These are phyloP conservation scores for Hyppa rectilinea DNA, from an alignment of 2,888 invertebrate species.

Conservation along the genomic window DNA sequence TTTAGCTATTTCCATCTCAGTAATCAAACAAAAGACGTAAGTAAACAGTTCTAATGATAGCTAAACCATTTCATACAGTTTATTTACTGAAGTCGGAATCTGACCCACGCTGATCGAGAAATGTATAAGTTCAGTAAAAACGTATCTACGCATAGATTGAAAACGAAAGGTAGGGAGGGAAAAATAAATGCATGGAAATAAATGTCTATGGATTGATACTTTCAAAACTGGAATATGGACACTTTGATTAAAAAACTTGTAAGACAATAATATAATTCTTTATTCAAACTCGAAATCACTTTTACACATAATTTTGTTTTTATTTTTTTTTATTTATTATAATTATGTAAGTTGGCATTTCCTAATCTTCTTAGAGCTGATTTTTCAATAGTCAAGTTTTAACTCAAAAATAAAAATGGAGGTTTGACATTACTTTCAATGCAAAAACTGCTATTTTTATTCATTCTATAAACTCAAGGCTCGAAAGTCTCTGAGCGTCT, in stretches of 20 bases:
- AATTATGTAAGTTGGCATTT: too few species aligned
- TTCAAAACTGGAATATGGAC: neutral
- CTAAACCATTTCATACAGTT: conserved; percentile 47
- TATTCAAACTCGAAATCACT: too few species aligned
- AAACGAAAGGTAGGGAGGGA: conserved; percentile 15
- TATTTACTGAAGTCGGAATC: conserved; percentile 51
- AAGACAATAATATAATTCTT: too few species aligned
- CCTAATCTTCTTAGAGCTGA: too few species aligned
- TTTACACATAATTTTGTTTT: too few species aligned
- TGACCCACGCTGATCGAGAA: conserved; percentile 36
- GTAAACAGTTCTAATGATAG: conserved; percentile 55
- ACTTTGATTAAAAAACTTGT: neutral
- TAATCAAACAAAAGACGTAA: conserved; percentile 53
- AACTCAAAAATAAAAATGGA: too few species aligned
- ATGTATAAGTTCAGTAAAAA: conserved; percentile 42
- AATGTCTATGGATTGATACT: neutral
- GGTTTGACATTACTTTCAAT: too few species aligned
- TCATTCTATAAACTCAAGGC: too few species aligned
- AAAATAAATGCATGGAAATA: neutral
- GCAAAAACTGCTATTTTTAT: too few species aligned
- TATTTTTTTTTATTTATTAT: too few species aligned
- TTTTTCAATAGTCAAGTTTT: too few species aligned
- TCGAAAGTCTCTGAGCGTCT: too few species aligned
- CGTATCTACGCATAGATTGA: conserved; percentile 14
- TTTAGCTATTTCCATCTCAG: conserved; percentile 47